Conservation (phyloP, 2,888 invertebrate species). For the Esperia sulphurella region DNA sequence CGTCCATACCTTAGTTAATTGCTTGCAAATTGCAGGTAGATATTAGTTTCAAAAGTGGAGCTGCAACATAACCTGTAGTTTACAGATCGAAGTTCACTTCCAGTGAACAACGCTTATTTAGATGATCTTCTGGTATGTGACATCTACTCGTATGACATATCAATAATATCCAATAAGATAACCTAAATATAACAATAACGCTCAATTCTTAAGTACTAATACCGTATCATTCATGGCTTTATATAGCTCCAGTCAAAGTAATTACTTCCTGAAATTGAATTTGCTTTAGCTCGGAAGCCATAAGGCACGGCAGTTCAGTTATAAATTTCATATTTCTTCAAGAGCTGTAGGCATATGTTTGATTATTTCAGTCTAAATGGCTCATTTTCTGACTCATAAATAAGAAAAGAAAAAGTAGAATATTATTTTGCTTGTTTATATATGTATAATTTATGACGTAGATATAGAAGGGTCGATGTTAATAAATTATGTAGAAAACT, state of each 20-base stretch:
- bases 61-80: too few species aligned
- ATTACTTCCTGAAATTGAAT: constrained; percentile 10
- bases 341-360: neutral
- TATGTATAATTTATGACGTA: constrained; percentile 6
- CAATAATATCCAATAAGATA: too few species aligned
- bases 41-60: too few species aligned
- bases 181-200: neutral
- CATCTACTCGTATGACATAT: too few species aligned
- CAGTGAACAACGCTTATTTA: too few species aligned
- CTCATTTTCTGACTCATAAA: neutral
- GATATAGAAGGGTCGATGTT: constrained; percentile 6
- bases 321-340: neutral
- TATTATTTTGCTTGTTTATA: neutral
- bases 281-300: constrained; percentile 4
- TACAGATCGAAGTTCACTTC: too few species aligned
- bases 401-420: neutral
- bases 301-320: neutral
- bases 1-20: too few species aligned
- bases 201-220: neutral
- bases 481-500: constrained; percentile 7
- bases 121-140: too few species aligned
- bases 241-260: neutral
- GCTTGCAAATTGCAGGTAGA: too few species aligned
- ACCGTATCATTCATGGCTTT: neutral
- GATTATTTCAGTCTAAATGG: neutral